These are phyloP conservation scores for Pandemis cinnamomeana DNA, from an alignment of 2,888 invertebrate genomes.

Conservation along the genomic window DNA sequence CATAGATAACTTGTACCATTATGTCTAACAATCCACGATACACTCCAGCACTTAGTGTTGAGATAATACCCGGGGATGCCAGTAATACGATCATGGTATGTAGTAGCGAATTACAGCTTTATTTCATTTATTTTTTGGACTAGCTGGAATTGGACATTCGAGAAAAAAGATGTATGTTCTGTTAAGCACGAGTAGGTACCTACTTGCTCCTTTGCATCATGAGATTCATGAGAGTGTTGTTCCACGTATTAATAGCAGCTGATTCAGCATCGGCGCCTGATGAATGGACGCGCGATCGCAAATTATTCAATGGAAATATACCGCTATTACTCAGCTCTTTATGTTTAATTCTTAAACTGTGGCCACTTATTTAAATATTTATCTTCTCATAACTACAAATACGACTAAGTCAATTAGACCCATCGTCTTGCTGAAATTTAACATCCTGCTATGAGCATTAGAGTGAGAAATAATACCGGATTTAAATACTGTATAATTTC, in stretches of 20 bases:
- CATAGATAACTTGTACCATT: neutral
- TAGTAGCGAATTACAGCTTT: no score
- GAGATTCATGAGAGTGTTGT: neutral
- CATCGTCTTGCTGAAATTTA: neutral
- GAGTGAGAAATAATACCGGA: neutral
- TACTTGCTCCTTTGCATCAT: neutral
- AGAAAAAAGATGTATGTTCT: no score
- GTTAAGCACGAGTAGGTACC: neutral
- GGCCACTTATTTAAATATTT: neutral
- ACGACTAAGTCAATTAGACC: neutral
- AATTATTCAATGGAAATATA: slow-evolving; percentile 6
- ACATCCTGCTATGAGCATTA: neutral
- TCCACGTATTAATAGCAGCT: slow-evolving; percentile 1
- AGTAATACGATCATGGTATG: no score
- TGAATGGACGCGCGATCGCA: neutral
- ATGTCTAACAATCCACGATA: no score
- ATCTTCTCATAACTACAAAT: neutral
- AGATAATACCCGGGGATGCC: no score
- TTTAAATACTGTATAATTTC: neutral
- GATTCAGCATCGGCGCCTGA: slow-evolving; percentile 3
- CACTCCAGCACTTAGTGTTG: no score
- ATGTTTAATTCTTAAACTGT: neutral
- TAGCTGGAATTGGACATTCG: no score
- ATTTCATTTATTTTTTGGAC: no score
- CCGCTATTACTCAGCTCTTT: neutral